Percentiles rank a stretch among this genome's conserved stretches.
These are phyloP conservation scores for Neosilurus hyrtlii DNA, from an alignment of 2,797 vertebrate species.

Conservation along the genomic window DNA sequence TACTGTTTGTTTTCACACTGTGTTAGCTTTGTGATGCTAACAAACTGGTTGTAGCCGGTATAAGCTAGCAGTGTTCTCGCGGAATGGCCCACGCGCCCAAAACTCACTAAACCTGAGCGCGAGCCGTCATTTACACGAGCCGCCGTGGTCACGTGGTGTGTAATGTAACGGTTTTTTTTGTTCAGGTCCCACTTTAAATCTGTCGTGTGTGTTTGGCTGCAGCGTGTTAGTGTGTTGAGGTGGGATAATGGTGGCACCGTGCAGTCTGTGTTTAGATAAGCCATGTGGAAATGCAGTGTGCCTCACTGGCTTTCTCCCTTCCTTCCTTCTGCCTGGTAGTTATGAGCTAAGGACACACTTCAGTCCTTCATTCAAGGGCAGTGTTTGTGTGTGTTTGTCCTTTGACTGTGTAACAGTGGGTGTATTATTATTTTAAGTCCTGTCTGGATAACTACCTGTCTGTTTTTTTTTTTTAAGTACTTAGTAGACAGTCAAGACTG, in stretches of 20 bases:
- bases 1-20: neutral
- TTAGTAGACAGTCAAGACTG: neutral
- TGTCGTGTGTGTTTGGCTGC: neutral
- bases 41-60: slow-evolving; percentile 6
- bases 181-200: neutral
- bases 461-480: neutral
- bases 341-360: slow-evolving; percentile 45
- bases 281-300: neutral
- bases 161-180: neutral
- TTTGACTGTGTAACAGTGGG: neutral
- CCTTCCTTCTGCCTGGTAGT: slow-evolving; percentile 55
- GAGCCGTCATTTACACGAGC: neutral
- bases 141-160: neutral
- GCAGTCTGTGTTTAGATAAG: slow-evolving; percentile 7
- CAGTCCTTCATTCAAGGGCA: slow-evolving; percentile 67
- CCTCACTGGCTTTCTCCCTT: slow-evolving; percentile 39
- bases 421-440: neutral
- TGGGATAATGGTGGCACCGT: neutral
- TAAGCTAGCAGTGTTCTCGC: neutral
- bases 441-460: neutral
- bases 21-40: neutral
- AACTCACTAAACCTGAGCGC: neutral
- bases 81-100: neutral
- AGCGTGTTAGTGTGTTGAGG: neutral
- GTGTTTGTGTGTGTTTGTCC: slow-evolving; percentile 31